Evolutionary conservation across 2,113 vertebrate genomes (phyloP), one percentile per base, ranked within the genome.

Genomic region (Crypturellus undulatus): DNA sequence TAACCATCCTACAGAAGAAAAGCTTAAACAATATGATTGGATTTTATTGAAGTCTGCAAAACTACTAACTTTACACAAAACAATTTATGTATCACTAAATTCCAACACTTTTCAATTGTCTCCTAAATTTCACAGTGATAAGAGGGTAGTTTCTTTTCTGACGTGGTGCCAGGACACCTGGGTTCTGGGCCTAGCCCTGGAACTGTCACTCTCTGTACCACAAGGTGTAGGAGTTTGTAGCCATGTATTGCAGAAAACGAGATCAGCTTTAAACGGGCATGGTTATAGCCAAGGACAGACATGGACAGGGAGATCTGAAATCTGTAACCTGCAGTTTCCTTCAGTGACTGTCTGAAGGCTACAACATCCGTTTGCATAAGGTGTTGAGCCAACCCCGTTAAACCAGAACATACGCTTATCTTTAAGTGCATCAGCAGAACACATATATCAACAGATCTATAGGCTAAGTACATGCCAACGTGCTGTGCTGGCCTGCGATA

Each of bases 351-450:
- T 32, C 47, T 47, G 4, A 1, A 13, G 5, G 30, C n/a, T 4
- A 6, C 34, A 71, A 54, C 3, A 10, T 36, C 25, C 56, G 24
- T 71, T 59, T 56, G 38, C 15, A 6, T 8, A 16, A 0, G 6
- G 19, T n/a, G 30, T 63, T 30, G 47, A 63, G 56, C 21, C 36
- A 91, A 6, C 2, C 16, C 45, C 52, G n/a, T 32, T 40, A 64
- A 77, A 92, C 45, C 25, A 62, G 34, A 75, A n/a, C 1, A 1
- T 16, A 16, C 0, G 0, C 40, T 32, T 63, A 7, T 18, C 52
- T 52, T 51, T 14, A 69, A 52, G 54, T 1, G 0, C 34, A 21
- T 6, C 59, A 72, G 62, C 38, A 84, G 75, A 81, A 40, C 2
- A 0, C 2, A 1, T 20, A 58, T 34, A 45, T 65, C 30, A 4